A percentile compares a stretch with the other conserved stretches of the same genome.
Conservation (phyloP, 2,888 invertebrate genomes). For the Athrips mouffetella region DNA sequence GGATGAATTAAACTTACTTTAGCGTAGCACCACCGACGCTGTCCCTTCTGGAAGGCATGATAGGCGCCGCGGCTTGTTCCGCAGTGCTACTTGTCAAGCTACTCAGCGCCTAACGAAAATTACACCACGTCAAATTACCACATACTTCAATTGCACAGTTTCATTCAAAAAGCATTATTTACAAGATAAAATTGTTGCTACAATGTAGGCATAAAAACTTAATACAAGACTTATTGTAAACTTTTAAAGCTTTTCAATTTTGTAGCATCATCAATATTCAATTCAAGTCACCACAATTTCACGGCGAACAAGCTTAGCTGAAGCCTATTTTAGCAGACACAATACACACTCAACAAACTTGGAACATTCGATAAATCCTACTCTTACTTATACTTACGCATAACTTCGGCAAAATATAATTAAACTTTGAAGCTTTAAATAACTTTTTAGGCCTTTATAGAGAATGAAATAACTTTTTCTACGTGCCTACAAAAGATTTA, state of each 20-base stretch:
- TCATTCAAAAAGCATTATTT: too few species aligned
- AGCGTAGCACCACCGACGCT: constrained; percentile 79
- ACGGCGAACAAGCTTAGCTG: constrained; percentile 11
- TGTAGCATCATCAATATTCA: too few species aligned
- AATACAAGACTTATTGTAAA: too few species aligned
- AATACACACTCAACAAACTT: neutral
- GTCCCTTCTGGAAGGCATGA: constrained; percentile 83
- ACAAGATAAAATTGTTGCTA: too few species aligned
- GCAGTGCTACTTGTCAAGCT: constrained; percentile 85
- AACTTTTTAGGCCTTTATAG: neutral
- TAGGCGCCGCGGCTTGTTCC: constrained; percentile 71
- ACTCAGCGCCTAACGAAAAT: constrained; percentile 82
- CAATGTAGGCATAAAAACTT: too few species aligned
- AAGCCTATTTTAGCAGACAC: constrained; percentile 3
- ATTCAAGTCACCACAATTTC: neutral
- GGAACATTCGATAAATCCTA: neutral
- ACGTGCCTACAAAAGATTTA: constrained; percentile 9
- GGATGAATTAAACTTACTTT: constrained; percentile 54
- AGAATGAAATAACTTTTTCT: neutral
- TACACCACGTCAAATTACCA: neutral
- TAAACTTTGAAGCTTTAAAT: neutral
- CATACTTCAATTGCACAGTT: neutral
- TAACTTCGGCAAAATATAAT: too few species aligned
- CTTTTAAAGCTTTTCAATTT: too few species aligned
- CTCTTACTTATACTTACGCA: neutral